Conservation (phyloP, 2,113 vertebrate genomes). For the Chauna torquata region DNA sequence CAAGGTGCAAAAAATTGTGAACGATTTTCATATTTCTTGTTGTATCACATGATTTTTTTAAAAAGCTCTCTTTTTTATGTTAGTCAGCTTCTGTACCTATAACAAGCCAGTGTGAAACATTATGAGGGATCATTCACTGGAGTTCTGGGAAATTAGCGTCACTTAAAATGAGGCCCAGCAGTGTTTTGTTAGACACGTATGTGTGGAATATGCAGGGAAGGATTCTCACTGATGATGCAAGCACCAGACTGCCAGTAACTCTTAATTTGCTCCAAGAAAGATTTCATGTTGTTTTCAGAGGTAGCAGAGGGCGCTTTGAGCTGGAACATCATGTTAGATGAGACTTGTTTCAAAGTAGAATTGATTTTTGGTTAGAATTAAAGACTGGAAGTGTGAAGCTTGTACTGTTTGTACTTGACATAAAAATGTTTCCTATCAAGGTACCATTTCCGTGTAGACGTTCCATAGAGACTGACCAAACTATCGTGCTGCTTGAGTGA, state of each 20-base stretch:
- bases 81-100: neutral
- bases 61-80: neutral
- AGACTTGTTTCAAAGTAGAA: neutral
- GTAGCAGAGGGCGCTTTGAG: neutral
- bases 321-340: neutral
- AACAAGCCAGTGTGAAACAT: neutral
- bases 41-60: neutral
- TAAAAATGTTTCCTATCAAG: neutral
- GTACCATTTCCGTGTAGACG: neutral
- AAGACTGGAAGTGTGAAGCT: neutral
- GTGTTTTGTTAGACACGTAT: neutral
- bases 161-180: neutral
- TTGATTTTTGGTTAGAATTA: neutral
- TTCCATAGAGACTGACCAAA: neutral
- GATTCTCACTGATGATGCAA: neutral
- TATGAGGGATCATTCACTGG: neutral
- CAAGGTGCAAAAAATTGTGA: neutral
- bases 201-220: neutral
- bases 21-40: neutral
- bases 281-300: neutral
- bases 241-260: neutral
- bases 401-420: neutral
- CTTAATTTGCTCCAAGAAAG: neutral
- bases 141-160: neutral
- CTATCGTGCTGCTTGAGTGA: neutral